Conservation (phyloP, 1,140 invertebrate genomes). For the Zaprionus capensis region DNA sequence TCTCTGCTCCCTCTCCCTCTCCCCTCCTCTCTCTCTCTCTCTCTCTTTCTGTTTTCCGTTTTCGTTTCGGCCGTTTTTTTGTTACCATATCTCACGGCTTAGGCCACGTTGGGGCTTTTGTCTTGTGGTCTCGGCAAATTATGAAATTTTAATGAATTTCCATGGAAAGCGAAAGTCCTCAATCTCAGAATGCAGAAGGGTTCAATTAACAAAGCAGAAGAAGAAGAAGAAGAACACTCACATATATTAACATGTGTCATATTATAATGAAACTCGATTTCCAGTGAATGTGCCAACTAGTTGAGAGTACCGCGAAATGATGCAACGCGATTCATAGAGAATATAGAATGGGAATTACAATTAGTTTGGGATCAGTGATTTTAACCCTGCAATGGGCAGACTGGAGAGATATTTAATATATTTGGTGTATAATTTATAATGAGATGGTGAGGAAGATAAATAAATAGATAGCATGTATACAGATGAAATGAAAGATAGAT, state of each 20-base stretch:
- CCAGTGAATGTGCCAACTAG: neutral
- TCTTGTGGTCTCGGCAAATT: conserved; percentile 36
- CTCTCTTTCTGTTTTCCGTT: neutral
- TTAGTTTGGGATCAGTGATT: neutral
- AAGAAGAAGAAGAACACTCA: neutral
- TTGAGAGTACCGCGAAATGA: neutral
- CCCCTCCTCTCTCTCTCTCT: no score
- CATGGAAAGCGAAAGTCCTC: conserved; percentile 27
- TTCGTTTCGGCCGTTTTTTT: conserved; percentile 15
- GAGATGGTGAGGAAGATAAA: no score
- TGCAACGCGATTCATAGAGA: neutral
- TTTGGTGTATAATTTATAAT: no score
- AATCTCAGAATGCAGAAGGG: neutral
- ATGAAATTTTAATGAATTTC: conserved; percentile 46
- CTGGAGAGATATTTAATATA: no score
- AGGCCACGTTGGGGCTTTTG: conserved; percentile 19
- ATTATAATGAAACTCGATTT: neutral
- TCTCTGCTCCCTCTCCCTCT: neutral
- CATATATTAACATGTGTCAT: conserved; percentile 28
- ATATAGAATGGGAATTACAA: neutral
- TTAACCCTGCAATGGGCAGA: neutral
- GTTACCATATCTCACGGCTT: conserved; percentile 46
- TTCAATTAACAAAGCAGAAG: neutral
- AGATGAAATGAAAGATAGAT: no score
- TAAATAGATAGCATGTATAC: no score